phyloP scores from a whole-genome alignment of 2,888 invertebrate genomes.

The Argyresthia albistria region DNA sequence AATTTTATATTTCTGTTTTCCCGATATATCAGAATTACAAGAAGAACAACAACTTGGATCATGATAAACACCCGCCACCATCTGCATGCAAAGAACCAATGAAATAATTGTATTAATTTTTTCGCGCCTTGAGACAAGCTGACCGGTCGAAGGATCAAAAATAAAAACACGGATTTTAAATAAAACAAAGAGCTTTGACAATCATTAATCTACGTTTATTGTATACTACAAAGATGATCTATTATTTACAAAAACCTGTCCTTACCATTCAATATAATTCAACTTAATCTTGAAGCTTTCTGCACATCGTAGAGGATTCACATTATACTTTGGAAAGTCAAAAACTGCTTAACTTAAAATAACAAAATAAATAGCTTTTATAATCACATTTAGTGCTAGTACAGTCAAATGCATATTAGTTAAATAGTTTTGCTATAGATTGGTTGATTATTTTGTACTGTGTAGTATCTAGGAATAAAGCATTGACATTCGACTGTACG shows the following conservation, averaged over 20 bases:
- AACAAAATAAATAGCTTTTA: constrained; percentile 56
- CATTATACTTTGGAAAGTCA: constrained; percentile 17
- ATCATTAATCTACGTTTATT: constrained; percentile 62
- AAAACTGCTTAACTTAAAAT: constrained; percentile 39
- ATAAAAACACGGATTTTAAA: constrained; percentile 12
- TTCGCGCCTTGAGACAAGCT: too few species aligned
- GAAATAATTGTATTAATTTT: too few species aligned
- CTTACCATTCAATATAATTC: constrained; percentile 22
- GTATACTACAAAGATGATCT: constrained; percentile 42
- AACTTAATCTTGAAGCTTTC: neutral
- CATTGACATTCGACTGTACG: constrained; percentile 22
- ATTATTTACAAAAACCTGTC: constrained; percentile 56
- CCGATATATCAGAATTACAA: too few species aligned
- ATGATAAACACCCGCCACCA: too few species aligned
- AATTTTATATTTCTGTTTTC: too few species aligned
- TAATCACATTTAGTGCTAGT: constrained; percentile 38
- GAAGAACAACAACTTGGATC: too few species aligned
- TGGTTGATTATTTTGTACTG: neutral
- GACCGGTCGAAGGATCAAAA: too few species aligned
- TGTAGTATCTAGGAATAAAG: neutral
- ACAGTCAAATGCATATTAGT: neutral
- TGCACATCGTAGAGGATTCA: constrained; percentile 7
- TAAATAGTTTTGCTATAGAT: neutral
- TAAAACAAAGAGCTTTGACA: constrained; percentile 45
- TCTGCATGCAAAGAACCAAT: too few species aligned